Base-by-base conservation (phyloP, 2,888 invertebrate genomes). In the Falcaria lacertinaria region DNA sequence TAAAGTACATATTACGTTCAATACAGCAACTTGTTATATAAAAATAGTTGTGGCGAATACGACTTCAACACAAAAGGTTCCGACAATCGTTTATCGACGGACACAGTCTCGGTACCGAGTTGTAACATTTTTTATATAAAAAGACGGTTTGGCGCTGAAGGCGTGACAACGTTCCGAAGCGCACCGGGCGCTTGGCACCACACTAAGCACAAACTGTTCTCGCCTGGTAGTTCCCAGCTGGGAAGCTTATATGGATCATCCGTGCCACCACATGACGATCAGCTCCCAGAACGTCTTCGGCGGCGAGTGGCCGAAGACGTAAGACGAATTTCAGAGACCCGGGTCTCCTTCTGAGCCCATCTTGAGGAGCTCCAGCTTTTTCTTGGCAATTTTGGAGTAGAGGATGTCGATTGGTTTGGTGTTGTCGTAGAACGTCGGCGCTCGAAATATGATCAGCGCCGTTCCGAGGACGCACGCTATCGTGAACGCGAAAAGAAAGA, bases 401-500 rank as follows among this genome's bases (percentile, higher is more conserved):
- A 95, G 91, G 64, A 97, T 95, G 86, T 97, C 96, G 84, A 97
- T 95, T 57, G 97, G 96, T 81, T 94, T 94, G 63, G 95, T 94
- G 72, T 94, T 94, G 89, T 97, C 97, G 88, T 97, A 97, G 69
- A 97, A 92, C 44, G 96, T 96, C 48, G 97, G 97, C 61, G 97
- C 97, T 84, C 96, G 94, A 53, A 97, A 92, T 80, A 96, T 96
- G 71, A 96, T 96, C 63, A 96, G 90, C 47, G 94, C 94, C 48
- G 96, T 98, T 54, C 98, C 98, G 49, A 97, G 87, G 54, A 98
- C 92, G 84, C 98, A 98, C 58, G 97, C 97, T 77, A 97, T 91
- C 75, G 98, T 96, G 90, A 98, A 98, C 69, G 97, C 93, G 93
- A 97, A 97, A 64, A 98, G 92, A 90, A 98, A 98, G 69, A 98